phyloP scores from a whole-genome alignment of 2,797 vertebrate species.

The Anableps anableps region DNA sequence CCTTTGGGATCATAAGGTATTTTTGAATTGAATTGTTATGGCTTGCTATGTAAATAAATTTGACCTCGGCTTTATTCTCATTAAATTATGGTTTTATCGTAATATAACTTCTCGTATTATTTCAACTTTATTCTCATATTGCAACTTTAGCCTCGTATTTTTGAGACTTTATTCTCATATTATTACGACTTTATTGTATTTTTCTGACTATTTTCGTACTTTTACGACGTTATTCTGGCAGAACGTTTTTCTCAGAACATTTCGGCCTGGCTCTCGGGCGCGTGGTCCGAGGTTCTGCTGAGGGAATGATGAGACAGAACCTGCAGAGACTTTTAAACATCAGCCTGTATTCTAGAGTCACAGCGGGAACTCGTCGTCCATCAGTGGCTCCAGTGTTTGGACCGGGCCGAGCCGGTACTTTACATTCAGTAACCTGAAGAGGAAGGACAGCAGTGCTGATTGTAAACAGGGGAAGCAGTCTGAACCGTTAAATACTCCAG shows the following conservation, averaged over 20 bases:
- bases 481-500: constrained; percentile 18
- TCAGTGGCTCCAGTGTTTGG: background rate
- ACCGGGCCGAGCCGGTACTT: background rate
- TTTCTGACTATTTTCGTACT: background rate
- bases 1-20: no score
- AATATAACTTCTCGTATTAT: no score
- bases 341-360: background rate
- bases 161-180: background rate
- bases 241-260: no score
- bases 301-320: background rate
- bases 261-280: no score
- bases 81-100: no score
- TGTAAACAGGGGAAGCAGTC: background rate
- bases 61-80: no score
- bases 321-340: background rate
- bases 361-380: background rate
- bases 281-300: no score
- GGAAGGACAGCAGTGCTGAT: background rate
- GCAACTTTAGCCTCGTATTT: background rate
- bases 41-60: no score
- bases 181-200: no score
- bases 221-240: no score
- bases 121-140: no score
- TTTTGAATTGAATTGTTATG: no score
- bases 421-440: constrained; percentile 4